phyloP scores from a whole-genome alignment of 2,113 vertebrate genomes.

The Corythoichthys haematopterus region DNA sequence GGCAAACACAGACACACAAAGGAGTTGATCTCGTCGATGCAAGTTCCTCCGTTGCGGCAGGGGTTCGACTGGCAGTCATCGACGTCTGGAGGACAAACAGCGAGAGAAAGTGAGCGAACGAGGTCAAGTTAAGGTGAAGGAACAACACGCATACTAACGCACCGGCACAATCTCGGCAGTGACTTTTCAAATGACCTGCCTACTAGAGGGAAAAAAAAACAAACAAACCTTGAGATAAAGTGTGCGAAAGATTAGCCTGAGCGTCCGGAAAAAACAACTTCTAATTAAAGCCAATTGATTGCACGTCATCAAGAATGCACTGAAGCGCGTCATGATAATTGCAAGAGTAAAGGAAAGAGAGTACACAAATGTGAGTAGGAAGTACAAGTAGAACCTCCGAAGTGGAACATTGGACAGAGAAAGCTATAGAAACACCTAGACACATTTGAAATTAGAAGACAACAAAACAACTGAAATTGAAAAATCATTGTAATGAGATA shows the following conservation, averaged over 20 bases:
- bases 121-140: conserved; percentile 11
- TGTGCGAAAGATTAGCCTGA: conserved; percentile 44
- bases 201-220: background rate
- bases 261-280: conserved; percentile 46
- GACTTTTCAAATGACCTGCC: conserved; percentile 28
- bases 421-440: background rate
- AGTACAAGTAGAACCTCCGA: background rate
- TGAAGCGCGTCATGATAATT: conserved; percentile 52
- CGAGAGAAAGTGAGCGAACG: background rate
- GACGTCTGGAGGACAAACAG: conserved; percentile 63
- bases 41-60: conserved; percentile 92
- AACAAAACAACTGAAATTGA: no score
- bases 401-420: background rate
- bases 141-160: conserved; percentile 7
- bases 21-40: conserved; percentile 87
- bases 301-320: conserved; percentile 51
- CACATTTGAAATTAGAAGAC: no score
- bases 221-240: conserved; percentile 42
- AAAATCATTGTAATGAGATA: no score
- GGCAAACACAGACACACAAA: conserved; percentile 92
- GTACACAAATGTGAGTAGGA: background rate
- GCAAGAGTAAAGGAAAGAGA: conserved; percentile 9
- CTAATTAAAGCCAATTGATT: conserved; percentile 67
- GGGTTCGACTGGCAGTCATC: conserved; percentile 80
- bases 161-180: background rate